Conservation (phyloP, 2,888 invertebrate species). For the Antheraea assamensis region DNA sequence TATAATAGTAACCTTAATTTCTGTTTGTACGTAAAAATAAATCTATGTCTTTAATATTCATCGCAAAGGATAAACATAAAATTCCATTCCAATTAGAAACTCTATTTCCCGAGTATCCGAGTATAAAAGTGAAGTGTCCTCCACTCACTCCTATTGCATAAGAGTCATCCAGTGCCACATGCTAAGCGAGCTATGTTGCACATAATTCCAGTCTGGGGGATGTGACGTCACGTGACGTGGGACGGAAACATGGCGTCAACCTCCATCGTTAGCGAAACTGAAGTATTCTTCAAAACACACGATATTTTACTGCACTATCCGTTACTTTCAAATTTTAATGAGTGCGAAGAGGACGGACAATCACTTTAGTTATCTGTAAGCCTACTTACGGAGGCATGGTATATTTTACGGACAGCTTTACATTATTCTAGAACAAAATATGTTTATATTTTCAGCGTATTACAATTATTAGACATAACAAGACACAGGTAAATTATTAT, state of each 20-base stretch:
- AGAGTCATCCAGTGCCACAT: not conserved
- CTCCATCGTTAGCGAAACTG: constrained; percentile 53
- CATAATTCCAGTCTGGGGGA: not conserved
- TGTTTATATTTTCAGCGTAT: no score
- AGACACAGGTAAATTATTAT: not conserved
- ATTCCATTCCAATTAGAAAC: not conserved
- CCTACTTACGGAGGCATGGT: not conserved
- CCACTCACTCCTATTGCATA: not conserved
- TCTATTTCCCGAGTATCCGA: not conserved
- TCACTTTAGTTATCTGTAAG: not conserved
- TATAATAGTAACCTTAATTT: not conserved
- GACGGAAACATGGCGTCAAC: constrained; percentile 38
- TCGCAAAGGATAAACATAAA: not conserved
- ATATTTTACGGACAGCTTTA: not conserved
- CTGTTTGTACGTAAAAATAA: no score
- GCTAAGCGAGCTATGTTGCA: not conserved
- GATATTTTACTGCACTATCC: not conserved
- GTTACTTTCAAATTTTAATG: not conserved
- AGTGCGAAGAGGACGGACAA: not conserved
- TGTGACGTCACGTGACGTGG: not conserved
- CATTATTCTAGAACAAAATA: not conserved
- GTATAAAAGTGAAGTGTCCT: not conserved
- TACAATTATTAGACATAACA: not conserved
- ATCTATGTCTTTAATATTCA: not conserved
- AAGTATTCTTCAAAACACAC: constrained; percentile 43